Evolutionary conservation across 2,888 invertebrate species (phyloP).

Genomic region (Parnassius mnemosyne): DNA sequence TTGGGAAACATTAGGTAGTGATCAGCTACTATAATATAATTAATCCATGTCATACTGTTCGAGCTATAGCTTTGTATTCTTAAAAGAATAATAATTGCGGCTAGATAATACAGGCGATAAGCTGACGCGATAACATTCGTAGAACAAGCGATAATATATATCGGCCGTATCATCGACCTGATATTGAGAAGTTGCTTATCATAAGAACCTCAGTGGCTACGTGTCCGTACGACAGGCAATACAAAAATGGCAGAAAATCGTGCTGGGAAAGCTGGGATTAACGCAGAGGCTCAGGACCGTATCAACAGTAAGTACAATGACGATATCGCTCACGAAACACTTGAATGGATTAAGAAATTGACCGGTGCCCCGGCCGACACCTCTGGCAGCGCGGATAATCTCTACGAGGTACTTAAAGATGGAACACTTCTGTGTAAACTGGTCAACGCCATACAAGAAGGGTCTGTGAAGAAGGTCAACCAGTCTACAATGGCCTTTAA

Average conservation of each 20-base stretch:
- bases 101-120: constrained; percentile 47
- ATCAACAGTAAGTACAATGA: constrained; percentile 98
- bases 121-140: constrained; percentile 48
- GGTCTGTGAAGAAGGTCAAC: constrained; percentile 95
- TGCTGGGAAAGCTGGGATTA: constrained; percentile 75
- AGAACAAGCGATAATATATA: constrained; percentile 61
- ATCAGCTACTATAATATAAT: not conserved
- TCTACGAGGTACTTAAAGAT: constrained; percentile 93
- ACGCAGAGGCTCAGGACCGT: constrained; percentile 77
- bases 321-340: constrained; percentile 93
- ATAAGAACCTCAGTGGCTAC: constrained; percentile 68
- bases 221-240: constrained; percentile 63
- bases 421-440: constrained; percentile 94
- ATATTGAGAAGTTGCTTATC: constrained; percentile 66
- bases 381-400: constrained; percentile 93
- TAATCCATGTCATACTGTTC: constrained; percentile 33
- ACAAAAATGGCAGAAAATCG: constrained; percentile 73
- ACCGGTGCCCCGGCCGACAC: constrained; percentile 91
- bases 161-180: constrained; percentile 57
- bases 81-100: constrained; percentile 44
- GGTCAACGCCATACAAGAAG: constrained; percentile 91
- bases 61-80: constrained; percentile 30
- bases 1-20: too few relatives aligned
- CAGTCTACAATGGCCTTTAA: constrained; percentile 95
- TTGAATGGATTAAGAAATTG: constrained; percentile 95